Percentiles rank a stretch among this genome's conserved stretches.
phyloP scores from a whole-genome alignment of 2,113 vertebrate genomes.

The Phaetusa simplex region DNA sequence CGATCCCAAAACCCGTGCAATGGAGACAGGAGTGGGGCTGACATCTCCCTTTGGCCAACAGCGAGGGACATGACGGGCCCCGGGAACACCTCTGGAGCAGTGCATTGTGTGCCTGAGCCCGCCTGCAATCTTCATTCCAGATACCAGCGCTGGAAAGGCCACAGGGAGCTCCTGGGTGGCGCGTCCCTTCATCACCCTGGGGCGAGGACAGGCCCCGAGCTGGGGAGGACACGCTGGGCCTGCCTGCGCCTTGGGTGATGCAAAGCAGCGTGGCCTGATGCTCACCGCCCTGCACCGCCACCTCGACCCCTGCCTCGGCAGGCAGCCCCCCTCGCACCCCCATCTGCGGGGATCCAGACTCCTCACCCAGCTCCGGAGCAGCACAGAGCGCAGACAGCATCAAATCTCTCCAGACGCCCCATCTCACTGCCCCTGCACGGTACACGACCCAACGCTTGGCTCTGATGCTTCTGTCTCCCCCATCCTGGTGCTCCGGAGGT shows the following conservation, averaged over 20 bases:
- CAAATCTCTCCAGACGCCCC: background rate
- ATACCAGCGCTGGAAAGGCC: background rate
- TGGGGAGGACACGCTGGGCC: background rate
- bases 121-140: background rate
- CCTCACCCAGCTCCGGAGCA: background rate
- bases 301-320: background rate
- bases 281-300: background rate
- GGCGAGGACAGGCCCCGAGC: accelerated
- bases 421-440: background rate
- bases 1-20: accelerated
- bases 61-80: accelerated
- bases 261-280: background rate
- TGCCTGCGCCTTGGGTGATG: background rate
- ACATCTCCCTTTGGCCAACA: background rate
- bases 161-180: background rate
- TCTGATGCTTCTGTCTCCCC: background rate
- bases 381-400: background rate
- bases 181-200: accelerated
- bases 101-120: background rate
- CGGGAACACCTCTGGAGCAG: background rate
- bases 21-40: background rate
- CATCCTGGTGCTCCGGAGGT: background rate
- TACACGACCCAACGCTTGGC: background rate
- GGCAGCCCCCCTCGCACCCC: background rate
- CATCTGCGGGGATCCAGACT: accelerated